Evolutionary conservation across 2,797 vertebrate species (phyloP).

Genomic region (Pygocentrus nattereri): DNA sequence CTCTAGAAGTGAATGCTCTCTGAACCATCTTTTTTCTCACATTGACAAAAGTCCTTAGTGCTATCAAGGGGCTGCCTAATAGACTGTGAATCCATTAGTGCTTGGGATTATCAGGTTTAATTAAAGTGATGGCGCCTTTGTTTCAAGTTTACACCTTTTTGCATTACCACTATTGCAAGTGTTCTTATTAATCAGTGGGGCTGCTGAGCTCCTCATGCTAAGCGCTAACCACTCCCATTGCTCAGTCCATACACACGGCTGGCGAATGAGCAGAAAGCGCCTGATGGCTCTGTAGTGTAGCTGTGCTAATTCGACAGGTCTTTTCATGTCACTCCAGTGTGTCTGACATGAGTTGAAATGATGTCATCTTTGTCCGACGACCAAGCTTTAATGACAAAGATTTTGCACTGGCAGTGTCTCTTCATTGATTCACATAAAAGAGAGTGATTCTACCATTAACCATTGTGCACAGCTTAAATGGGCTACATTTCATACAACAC

Average conservation of each 20-base stretch:
- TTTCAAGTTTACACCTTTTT: constrained; percentile 69
- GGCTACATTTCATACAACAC: constrained; percentile 19
- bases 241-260: constrained; percentile 45
- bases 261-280: constrained; percentile 37
- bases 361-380: neutral
- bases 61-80: constrained; percentile 61
- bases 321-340: constrained; percentile 26
- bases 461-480: constrained; percentile 35
- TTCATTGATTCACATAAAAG: constrained; percentile 45
- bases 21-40: constrained; percentile 58
- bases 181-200: constrained; percentile 64
- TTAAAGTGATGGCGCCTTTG: constrained; percentile 65
- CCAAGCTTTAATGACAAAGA: constrained; percentile 37
- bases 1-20: constrained; percentile 43
- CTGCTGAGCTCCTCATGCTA: constrained; percentile 56
- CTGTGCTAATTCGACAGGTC: constrained; percentile 14
- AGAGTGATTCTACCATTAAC: constrained; percentile 45
- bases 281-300: constrained; percentile 24
- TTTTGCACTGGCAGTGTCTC: constrained; percentile 25
- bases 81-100: constrained; percentile 66
- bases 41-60: constrained; percentile 62
- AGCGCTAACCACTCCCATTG: constrained; percentile 56
- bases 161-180: constrained; percentile 62
- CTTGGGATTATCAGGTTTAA: constrained; percentile 65
- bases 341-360: constrained; percentile 39